These are phyloP conservation scores for Ceuthmochares aereus DNA, from an alignment of 2,113 vertebrate species.

Conservation along the genomic window DNA sequence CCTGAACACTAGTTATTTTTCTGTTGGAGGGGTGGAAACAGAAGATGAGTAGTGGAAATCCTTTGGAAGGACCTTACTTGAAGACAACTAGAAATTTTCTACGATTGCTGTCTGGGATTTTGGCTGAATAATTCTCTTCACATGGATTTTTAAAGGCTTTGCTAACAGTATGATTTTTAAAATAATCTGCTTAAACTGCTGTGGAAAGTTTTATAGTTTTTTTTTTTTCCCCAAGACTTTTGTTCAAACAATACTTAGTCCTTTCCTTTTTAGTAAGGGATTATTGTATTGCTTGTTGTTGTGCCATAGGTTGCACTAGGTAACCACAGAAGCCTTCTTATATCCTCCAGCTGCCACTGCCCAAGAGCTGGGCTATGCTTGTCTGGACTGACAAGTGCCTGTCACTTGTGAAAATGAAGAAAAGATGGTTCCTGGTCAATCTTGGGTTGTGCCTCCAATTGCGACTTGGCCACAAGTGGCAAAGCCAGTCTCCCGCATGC, in stretches of 20 bases:
- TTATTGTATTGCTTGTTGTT: not conserved
- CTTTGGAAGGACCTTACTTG: not conserved
- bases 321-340: not conserved
- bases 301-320: not conserved
- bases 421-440: not conserved
- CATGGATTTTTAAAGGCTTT: conserved; percentile 1
- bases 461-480: not conserved
- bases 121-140: not conserved
- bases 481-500: not conserved
- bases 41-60: not conserved
- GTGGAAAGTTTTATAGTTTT: not conserved
- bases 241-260: not conserved
- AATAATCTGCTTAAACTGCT: not conserved
- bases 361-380: not conserved
- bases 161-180: not conserved
- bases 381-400: not conserved
- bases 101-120: not conserved
- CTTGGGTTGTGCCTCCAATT: not conserved
- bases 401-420: not conserved
- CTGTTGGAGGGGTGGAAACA: not conserved
- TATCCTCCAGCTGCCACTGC: not conserved
- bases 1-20: not conserved
- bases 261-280: not conserved
- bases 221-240: not conserved
- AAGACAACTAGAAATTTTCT: not conserved